These are phyloP conservation scores for Okamejei kenojei DNA, from an alignment of 2,797 vertebrate species.

Conservation along the genomic window DNA sequence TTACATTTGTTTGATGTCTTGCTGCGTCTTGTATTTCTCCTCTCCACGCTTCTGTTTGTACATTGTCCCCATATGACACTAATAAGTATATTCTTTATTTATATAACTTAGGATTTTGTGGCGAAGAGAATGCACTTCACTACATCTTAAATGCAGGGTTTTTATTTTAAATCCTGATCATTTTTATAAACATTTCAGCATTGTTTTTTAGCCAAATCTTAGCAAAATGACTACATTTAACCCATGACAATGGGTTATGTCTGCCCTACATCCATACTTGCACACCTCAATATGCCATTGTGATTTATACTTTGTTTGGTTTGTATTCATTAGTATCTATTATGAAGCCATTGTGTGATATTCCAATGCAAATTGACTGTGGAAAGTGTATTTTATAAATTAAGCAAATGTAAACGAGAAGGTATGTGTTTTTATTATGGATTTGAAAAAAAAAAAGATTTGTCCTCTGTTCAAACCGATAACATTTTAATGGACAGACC, in stretches of 20 bases:
- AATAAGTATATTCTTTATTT: conserved; percentile 1
- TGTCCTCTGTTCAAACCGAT: no score
- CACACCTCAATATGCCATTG: conserved; percentile 31
- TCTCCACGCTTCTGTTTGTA: no score
- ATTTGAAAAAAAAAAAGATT: background rate
- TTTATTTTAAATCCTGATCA: background rate
- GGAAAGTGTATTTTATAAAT: conserved; percentile 5
- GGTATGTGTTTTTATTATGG: conserved; percentile 16
- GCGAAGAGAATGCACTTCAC: background rate
- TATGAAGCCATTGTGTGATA: conserved; percentile 3
- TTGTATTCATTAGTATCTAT: conserved; percentile 19
- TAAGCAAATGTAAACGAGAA: background rate
- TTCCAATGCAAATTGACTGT: background rate
- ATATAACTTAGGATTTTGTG: conserved; percentile 12
- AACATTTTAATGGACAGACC: no score
- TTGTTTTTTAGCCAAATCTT: background rate
- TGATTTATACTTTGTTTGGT: background rate
- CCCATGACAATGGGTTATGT: conserved; percentile 2
- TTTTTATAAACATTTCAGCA: background rate
- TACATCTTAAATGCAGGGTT: background rate
- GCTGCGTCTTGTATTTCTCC: no score
- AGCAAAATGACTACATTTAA: background rate
- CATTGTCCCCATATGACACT: background rate
- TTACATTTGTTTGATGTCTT: background rate
- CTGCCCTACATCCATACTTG: background rate